phyloP scores from a whole-genome alignment of 2,888 invertebrate genomes.

The Cephus sareptanus region DNA sequence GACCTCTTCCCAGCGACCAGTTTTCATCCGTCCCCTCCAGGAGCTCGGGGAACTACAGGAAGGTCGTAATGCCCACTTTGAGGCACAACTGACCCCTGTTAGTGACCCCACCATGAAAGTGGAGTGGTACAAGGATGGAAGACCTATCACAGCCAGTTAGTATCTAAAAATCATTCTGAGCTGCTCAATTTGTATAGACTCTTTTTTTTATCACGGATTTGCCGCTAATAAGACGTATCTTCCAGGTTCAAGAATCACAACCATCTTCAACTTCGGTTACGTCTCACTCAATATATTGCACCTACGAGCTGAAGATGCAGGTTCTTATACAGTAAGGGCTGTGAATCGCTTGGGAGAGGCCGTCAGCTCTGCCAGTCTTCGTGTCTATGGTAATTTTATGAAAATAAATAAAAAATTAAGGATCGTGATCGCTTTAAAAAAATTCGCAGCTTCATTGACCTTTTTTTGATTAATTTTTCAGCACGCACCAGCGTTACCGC shows the following conservation, averaged over 20 bases:
- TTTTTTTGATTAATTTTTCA: constrained; percentile 30
- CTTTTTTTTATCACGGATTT: not conserved
- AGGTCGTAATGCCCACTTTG: constrained; percentile 92
- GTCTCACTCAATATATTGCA: constrained; percentile 98
- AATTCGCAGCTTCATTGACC: not conserved
- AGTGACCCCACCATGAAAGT: constrained; percentile 94
- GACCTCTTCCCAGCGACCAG: constrained; percentile 81
- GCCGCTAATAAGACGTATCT: constrained; percentile 3
- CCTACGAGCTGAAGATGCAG: constrained; percentile 98
- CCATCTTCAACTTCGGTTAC: constrained; percentile 99
- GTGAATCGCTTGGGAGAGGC: constrained; percentile 92
- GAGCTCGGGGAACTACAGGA: constrained; percentile 89
- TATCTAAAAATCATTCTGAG: constrained; percentile 8
- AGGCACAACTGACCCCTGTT: constrained; percentile 91
- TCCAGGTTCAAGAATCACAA: constrained; percentile 87
- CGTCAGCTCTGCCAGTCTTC: constrained; percentile 82
- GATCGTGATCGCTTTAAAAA: not conserved
- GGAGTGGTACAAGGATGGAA: constrained; percentile 96
- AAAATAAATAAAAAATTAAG: not conserved
- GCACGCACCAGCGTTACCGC: constrained; percentile 85
- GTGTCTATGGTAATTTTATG: constrained; percentile 71
- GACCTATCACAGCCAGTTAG: constrained; percentile 91
- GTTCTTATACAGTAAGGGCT: constrained; percentile 92
- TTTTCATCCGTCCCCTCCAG: constrained; percentile 88
- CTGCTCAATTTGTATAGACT: not conserved